These are phyloP conservation scores for Brassicogethes aeneus DNA, from an alignment of 2,888 invertebrate genomes.

Conservation along the genomic window DNA sequence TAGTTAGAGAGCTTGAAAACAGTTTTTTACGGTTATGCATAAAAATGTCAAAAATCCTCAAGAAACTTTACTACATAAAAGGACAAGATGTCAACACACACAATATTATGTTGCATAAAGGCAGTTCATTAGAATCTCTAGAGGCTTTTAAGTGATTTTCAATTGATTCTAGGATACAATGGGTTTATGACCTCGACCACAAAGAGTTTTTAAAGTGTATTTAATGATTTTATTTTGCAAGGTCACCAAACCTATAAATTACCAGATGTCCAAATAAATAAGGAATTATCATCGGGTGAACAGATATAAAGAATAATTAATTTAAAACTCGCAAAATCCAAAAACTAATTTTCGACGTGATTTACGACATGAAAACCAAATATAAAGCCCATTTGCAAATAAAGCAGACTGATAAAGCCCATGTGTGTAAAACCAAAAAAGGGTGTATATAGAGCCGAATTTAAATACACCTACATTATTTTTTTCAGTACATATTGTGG, in stretches of 20 bases:
- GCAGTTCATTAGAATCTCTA: too few relatives aligned
- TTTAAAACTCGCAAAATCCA: not conserved
- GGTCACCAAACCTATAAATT: not conserved
- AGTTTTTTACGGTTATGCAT: too few relatives aligned
- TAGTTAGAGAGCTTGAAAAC: too few relatives aligned
- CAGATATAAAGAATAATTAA: not conserved
- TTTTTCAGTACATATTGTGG: not conserved
- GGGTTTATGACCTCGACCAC: too few relatives aligned
- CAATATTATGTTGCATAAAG: too few relatives aligned
- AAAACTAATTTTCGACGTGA: not conserved
- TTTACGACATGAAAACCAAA: not conserved
- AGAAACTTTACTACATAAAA: too few relatives aligned
- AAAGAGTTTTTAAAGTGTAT: too few relatives aligned
- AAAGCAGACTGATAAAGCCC: not conserved
- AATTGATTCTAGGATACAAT: too few relatives aligned
- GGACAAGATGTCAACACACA: too few relatives aligned
- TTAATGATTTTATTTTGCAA: too few relatives aligned
- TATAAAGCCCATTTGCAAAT: not conserved
- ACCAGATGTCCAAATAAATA: not conserved
- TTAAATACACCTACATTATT: not conserved
- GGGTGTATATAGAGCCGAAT: not conserved
- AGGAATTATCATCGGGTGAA: not conserved
- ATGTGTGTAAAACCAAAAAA: not conserved
- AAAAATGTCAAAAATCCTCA: too few relatives aligned
- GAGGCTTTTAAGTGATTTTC: too few relatives aligned